Evolutionary conservation across 2,888 invertebrate species (phyloP), one percentile per base, ranked within the genome.

Genomic region (Lasioglossum zephyrum): DNA sequence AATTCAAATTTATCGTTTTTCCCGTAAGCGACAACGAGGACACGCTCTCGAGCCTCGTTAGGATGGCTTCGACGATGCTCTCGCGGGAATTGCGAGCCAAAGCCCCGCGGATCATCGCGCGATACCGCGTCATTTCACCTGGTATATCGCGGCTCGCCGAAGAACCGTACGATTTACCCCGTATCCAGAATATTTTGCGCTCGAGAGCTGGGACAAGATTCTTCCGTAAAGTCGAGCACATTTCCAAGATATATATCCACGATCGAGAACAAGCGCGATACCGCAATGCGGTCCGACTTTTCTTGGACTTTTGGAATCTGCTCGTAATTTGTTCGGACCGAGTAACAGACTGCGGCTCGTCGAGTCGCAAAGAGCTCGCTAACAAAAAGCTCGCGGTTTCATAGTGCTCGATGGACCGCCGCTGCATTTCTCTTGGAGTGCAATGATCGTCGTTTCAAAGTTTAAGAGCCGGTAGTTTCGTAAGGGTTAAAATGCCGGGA

Each of bases 31-130:
- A 22, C 44, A 57, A n/a, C 44, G 31, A n/a, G 41, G 57, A 18
- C 57, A 26, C 60, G 22, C 41, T 36, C 66, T 76, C 75, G 31
- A 41, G 69, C 26, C 26, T 53, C 73, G 22, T 79, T 80, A 39
- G 63, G n/a, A 70, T 36, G 18, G 77, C 69, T 60, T 83, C 36
- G 84, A 11, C 60, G 22, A 49, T 8, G 74, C 18, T 66, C 66
- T 9, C 39, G 77, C 70, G 84, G 74, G 66, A 69, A n/a, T 66
- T 53, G 53, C 79, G 63, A 18, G 47, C 18, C 36, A 39, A 18
- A 49, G 31, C 44, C 44, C 6, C 47, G 11, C 39, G 66, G 77
- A 72, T 26, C 77, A 26, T 86, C 44, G 86, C 86, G 86, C 79
- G 86, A 76, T 81, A 36, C 22, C 13, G 39, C 73, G 81, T 86